Evolutionary conservation across 2,113 vertebrate genomes (phyloP).

Genomic region (Prionailurus bengalensis): DNA sequence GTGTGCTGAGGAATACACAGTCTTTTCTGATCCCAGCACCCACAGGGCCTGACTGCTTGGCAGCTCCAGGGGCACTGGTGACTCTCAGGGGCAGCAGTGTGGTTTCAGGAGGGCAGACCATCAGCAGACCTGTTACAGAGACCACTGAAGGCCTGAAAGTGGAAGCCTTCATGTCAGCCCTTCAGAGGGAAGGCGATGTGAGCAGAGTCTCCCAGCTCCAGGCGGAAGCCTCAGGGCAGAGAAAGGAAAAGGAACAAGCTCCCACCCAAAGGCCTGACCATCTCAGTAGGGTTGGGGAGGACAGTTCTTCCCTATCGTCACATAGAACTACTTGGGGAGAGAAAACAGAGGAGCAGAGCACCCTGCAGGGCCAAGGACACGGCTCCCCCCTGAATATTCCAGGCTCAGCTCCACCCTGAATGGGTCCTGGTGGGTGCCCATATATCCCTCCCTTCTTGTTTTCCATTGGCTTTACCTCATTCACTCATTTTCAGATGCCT

Average conservation of each 20-base stretch:
- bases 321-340: neutral
- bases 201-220: neutral
- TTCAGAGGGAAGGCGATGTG: no score
- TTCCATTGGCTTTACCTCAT: neutral
- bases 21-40: neutral
- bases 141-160: neutral
- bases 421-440: neutral
- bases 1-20: neutral
- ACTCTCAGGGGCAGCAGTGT: neutral
- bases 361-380: no score
- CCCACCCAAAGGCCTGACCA: neutral
- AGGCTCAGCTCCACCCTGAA: neutral
- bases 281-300: no score
- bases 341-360: neutral
- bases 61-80: neutral
- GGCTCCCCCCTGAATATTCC: neutral
- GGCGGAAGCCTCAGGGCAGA: no score
- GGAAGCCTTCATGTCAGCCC: neutral
- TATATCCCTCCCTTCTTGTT: neutral
- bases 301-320: neutral
- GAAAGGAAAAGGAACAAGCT: neutral
- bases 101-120: neutral
- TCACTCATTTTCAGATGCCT: neutral
- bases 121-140: neutral
- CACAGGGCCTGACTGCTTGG: accelerated